phyloP scores from a whole-genome alignment of 2,113 vertebrate species.

The Myxocyprinus asiaticus region DNA sequence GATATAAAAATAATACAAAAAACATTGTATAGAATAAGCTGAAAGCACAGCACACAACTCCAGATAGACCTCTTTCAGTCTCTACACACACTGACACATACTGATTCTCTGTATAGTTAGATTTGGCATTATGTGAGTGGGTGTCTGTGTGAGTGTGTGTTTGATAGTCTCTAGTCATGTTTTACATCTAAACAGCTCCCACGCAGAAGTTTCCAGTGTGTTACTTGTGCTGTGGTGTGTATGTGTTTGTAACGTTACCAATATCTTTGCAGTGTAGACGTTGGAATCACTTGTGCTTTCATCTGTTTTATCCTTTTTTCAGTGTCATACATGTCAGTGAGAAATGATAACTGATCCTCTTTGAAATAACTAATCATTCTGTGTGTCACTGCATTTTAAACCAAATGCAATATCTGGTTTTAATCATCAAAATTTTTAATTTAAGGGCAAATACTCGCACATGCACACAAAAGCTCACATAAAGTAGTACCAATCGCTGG shows the following conservation, averaged over 20 bases:
- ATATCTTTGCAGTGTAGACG: background rate
- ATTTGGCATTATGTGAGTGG: background rate
- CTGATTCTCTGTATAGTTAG: constrained; percentile 2
- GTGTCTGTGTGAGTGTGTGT: background rate
- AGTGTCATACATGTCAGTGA: constrained; percentile 30
- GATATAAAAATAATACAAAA: background rate
- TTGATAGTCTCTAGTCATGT: constrained; percentile 3
- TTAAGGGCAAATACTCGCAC: background rate
- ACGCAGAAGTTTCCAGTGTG: background rate
- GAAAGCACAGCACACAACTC: background rate
- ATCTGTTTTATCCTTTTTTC: constrained; percentile 43
- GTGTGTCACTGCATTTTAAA: background rate
- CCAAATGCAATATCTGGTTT: constrained; percentile 19
- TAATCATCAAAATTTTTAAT: constrained; percentile 18
- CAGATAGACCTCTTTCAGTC: background rate
- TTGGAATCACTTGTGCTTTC: constrained; percentile 7
- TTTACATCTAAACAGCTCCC: background rate
- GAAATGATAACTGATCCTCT: constrained; percentile 9
- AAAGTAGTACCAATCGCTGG: background rate
- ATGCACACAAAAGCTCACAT: background rate
- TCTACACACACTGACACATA: constrained; percentile 24
- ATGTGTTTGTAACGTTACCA: constrained; percentile 29
- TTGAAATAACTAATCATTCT: background rate
- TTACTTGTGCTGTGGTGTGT: background rate
- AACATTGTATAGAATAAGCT: background rate